Evolutionary conservation across 2,797 vertebrate genomes (phyloP).

Genomic region (Lates japonicus): DNA sequence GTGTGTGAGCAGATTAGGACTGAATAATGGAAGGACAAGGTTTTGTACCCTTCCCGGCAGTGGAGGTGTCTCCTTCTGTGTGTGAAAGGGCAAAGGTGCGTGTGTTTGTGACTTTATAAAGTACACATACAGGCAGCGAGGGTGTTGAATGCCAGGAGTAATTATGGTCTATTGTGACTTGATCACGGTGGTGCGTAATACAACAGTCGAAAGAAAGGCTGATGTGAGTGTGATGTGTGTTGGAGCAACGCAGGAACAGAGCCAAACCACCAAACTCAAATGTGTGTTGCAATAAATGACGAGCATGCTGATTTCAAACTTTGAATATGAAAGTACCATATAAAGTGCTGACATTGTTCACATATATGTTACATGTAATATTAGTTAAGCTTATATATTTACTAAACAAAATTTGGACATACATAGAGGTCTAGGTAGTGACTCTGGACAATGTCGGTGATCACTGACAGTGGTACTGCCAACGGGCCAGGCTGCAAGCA

Average conservation of each 20-base stretch:
- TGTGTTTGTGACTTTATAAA: conserved; percentile 4
- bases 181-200: background rate
- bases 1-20: conserved; percentile 52
- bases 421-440: background rate
- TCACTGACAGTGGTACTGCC: conserved; percentile 50
- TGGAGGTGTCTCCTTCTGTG: conserved; percentile 50
- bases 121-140: conserved; percentile 9
- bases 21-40: conserved; percentile 77
- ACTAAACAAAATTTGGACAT: background rate
- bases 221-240: background rate
- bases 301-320: background rate
- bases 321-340: background rate
- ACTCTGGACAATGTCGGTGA: conserved; percentile 17
- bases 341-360: background rate
- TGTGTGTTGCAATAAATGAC: background rate
- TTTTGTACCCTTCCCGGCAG: conserved; percentile 60
- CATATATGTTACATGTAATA: background rate
- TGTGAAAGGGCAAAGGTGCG: conserved; percentile 25
- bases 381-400: background rate
- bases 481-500: conserved; percentile 79
- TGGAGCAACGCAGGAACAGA: background rate
- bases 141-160: conserved; percentile 42
- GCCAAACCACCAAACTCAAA: background rate
- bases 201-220: background rate
- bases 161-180: conserved; percentile 38